These are phyloP conservation scores for Macrosiphum euphorbiae DNA, from an alignment of 2,888 invertebrate species.

Conservation along the genomic window DNA sequence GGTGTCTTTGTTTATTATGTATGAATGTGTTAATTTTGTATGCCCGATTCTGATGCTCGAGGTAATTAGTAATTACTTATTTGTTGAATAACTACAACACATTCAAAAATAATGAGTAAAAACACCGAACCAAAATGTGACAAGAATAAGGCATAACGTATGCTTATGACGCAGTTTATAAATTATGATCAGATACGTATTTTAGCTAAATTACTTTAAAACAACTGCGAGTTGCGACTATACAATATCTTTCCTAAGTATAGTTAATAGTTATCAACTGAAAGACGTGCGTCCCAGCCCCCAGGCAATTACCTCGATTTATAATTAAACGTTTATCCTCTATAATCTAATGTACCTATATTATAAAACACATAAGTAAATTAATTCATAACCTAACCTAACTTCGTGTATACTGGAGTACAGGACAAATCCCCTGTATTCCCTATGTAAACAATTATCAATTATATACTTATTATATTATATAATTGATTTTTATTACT, in stretches of 20 bases:
- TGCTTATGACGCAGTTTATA: background rate
- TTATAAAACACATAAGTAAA: background rate
- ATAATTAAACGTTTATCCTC: background rate
- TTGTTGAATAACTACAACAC: background rate
- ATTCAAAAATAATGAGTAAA: background rate
- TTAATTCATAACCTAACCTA: background rate
- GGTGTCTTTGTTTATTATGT: background rate
- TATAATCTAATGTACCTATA: background rate
- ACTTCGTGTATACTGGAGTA: background rate
- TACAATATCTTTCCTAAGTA: background rate
- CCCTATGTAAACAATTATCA: background rate
- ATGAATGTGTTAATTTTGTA: slow-evolving; percentile 12
- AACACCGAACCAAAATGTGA: background rate
- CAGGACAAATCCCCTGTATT: background rate
- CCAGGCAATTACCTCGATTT: background rate
- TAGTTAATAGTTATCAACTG: background rate
- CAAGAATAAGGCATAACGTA: background rate
- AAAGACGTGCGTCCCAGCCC: background rate
- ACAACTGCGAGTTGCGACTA: accelerated
- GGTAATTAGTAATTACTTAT: background rate
- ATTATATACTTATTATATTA: background rate
- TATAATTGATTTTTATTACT: background rate
- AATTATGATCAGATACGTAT: background rate
- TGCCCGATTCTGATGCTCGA: background rate
- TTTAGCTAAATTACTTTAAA: background rate